Evolutionary conservation across 2,888 invertebrate genomes (phyloP).

Genomic region (Torymus auratus): DNA sequence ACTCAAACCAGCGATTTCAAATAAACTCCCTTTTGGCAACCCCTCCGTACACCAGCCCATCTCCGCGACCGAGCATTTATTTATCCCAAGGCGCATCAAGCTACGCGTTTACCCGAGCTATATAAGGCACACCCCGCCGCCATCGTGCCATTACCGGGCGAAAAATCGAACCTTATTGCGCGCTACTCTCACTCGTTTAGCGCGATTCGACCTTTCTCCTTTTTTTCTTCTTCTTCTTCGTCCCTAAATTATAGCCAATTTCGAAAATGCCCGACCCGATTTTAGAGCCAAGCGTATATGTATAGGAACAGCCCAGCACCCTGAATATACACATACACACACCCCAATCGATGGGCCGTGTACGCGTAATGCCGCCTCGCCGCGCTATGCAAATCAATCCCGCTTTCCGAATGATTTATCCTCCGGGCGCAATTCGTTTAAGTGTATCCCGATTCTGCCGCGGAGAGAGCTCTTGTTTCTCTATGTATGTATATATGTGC

Average conservation of each 20-base stretch:
- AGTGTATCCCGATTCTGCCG: conserved; percentile 74
- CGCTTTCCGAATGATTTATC: conserved; percentile 72
- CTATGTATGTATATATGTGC: background rate
- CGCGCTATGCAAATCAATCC: conserved; percentile 75
- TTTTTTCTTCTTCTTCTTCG: conserved; percentile 17
- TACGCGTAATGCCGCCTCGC: conserved; percentile 60
- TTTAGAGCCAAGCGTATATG: conserved; percentile 62
- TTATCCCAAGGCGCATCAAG: too few relatives aligned
- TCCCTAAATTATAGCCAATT: conserved; percentile 70
- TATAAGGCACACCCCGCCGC: too few relatives aligned
- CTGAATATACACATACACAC: too few relatives aligned
- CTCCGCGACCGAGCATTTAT: too few relatives aligned
- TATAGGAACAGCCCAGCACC: too few relatives aligned
- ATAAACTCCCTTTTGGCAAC: too few relatives aligned
- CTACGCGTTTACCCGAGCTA: too few relatives aligned
- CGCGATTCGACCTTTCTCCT: conserved; percentile 22
- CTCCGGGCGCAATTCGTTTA: conserved; percentile 74
- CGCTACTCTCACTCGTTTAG: conserved; percentile 33
- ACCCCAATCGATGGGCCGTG: conserved; percentile 41
- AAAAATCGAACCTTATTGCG: conserved; percentile 34
- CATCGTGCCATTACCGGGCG: background rate
- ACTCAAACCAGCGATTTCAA: too few relatives aligned
- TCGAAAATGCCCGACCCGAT: conserved; percentile 71
- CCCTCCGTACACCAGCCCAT: too few relatives aligned
- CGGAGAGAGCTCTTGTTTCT: background rate